These are phyloP conservation scores for Eulemur rufifrons DNA, from an alignment of 2,113 vertebrate genomes.

Conservation along the genomic window DNA sequence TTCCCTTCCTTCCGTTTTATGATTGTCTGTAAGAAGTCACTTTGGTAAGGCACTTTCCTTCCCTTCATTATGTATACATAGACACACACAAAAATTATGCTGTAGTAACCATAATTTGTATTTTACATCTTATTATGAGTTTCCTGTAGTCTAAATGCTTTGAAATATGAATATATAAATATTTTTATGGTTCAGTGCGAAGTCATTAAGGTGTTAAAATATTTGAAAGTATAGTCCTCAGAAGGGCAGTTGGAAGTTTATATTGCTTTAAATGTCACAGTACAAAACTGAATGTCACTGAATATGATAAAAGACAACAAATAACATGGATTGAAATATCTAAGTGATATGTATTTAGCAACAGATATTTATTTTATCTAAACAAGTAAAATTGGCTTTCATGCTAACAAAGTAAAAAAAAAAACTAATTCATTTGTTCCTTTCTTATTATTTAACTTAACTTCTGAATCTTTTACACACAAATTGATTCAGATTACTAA, in stretches of 20 bases:
- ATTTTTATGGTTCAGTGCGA: slow-evolving; percentile 84
- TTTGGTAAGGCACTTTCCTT: slow-evolving; percentile 72
- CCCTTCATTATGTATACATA: slow-evolving; percentile 80
- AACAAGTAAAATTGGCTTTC: slow-evolving; percentile 48
- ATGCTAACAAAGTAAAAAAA: slow-evolving; percentile 48
- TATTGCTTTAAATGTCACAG: slow-evolving; percentile 68
- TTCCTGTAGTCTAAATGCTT: slow-evolving; percentile 78
- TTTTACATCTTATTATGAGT: slow-evolving; percentile 77
- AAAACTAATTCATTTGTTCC: neutral
- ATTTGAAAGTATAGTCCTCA: slow-evolving; percentile 80
- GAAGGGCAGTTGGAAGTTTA: slow-evolving; percentile 80
- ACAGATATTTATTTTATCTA: slow-evolving; percentile 26
- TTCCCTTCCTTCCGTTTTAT: slow-evolving; percentile 66
- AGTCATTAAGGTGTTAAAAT: slow-evolving; percentile 84
- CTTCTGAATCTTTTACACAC: neutral
- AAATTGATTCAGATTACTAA: neutral
- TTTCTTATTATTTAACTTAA: neutral
- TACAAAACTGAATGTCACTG: slow-evolving; percentile 54
- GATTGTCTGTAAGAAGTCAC: slow-evolving; percentile 69
- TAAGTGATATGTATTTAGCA: slow-evolving; percentile 39
- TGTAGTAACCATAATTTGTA: slow-evolving; percentile 82
- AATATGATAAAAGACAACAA: slow-evolving; percentile 62
- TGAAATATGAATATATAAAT: slow-evolving; percentile 84
- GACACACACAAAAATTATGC: slow-evolving; percentile 77
- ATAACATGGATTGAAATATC: slow-evolving; percentile 40